Evolutionary conservation across 2,888 invertebrate genomes (phyloP).

Genomic region (Teinopalpus imperialis): DNA sequence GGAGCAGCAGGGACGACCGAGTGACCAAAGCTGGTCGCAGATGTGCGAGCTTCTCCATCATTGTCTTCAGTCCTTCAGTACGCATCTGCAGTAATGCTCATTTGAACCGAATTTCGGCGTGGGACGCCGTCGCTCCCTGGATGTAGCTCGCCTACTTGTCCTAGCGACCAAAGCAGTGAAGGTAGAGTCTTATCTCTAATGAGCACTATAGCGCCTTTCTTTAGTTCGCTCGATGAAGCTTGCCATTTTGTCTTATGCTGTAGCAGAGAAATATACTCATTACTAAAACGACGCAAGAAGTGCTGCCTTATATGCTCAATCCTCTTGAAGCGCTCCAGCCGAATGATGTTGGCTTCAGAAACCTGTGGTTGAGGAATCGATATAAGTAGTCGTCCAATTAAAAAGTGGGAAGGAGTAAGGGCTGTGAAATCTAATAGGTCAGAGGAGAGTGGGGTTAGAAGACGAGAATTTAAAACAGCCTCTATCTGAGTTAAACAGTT

Average conservation of each 20-base stretch:
- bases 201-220: conserved; percentile 24
- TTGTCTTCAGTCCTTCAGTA: too few species aligned
- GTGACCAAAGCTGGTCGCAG: too few species aligned
- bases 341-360: conserved; percentile 13
- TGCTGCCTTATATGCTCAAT: conserved; percentile 23
- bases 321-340: conserved; percentile 21
- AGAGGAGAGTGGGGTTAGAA: conserved; percentile 21
- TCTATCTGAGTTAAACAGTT: not conserved
- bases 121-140: conserved; percentile 26
- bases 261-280: conserved; percentile 13
- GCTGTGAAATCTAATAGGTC: conserved; percentile 33
- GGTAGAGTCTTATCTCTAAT: conserved; percentile 27
- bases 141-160: conserved; percentile 18
- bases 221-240: conserved; percentile 11
- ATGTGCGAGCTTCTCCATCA: too few species aligned
- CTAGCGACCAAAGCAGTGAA: conserved; percentile 29
- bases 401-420: conserved; percentile 42
- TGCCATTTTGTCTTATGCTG: conserved; percentile 21
- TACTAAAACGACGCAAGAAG: conserved; percentile 18
- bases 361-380: conserved; percentile 24
- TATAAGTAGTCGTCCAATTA: conserved; percentile 35
- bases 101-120: too few species aligned
- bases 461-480: not conserved
- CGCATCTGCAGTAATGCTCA: too few species aligned
- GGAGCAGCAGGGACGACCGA: too few species aligned